Conservation (phyloP, 2,113 vertebrate species). For the Myotis yumanensis region DNA sequence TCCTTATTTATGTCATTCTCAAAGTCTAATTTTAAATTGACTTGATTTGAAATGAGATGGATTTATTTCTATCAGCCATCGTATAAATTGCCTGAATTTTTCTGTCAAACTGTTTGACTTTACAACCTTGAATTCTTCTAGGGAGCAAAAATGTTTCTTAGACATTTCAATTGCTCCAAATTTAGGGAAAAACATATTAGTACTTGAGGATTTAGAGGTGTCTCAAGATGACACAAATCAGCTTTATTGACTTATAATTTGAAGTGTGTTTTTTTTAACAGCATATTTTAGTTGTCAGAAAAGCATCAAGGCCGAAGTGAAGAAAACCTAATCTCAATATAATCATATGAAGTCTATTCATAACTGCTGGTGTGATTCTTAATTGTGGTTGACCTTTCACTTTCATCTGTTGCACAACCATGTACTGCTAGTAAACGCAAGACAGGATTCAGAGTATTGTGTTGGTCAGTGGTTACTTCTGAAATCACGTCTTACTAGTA, state of each 20-base stretch:
- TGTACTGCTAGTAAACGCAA: background rate
- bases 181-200: conserved; percentile 37
- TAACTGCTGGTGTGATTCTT: background rate
- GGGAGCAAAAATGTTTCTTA: conserved; percentile 10
- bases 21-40: conserved; percentile 55
- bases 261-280: background rate
- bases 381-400: background rate
- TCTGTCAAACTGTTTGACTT: conserved; percentile 45
- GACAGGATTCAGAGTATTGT: background rate
- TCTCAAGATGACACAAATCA: conserved; percentile 14
- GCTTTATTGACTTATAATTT: conserved; percentile 7
- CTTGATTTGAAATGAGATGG: background rate
- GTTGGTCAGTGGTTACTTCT: background rate
- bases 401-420: background rate
- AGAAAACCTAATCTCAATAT: background rate
- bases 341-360: background rate
- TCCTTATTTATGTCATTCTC: background rate
- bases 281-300: conserved; percentile 8
- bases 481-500: background rate
- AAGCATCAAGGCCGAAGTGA: background rate
- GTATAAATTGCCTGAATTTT: conserved; percentile 48
- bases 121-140: conserved; percentile 40
- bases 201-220: conserved; percentile 34
- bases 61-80: conserved; percentile 31
- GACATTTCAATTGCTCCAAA: conserved; percentile 27